These are phyloP conservation scores for Paracanthobrama guichenoti DNA, from an alignment of 2,113 vertebrate species.

Conservation along the genomic window DNA sequence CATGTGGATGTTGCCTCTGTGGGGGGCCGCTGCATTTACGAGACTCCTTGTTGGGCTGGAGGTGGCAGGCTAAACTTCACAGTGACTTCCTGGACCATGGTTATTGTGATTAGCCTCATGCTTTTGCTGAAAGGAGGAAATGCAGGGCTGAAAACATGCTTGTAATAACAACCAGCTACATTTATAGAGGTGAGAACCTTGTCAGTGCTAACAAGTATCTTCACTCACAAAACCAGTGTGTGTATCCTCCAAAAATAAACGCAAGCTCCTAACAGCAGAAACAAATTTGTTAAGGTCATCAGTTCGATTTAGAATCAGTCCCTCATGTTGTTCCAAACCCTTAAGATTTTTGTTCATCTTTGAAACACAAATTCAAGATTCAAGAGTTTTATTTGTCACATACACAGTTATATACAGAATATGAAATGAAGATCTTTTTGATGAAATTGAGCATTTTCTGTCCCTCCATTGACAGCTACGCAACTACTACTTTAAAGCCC, in stretches of 20 bases:
- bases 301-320: too few relatives aligned
- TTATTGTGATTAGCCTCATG: slow-evolving; percentile 67
- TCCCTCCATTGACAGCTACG: too few relatives aligned
- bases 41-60: slow-evolving; percentile 54
- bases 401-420: too few relatives aligned
- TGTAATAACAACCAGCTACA: slow-evolving; percentile 61
- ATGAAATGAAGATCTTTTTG: too few relatives aligned
- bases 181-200: slow-evolving; percentile 57
- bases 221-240: slow-evolving; percentile 29
- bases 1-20: slow-evolving; percentile 63
- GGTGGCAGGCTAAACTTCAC: slow-evolving; percentile 57
- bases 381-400: too few relatives aligned
- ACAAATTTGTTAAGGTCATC: background rate
- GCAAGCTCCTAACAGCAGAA: background rate
- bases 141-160: slow-evolving; percentile 51
- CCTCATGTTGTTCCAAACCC: too few relatives aligned
- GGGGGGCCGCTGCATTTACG: slow-evolving; percentile 60
- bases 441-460: too few relatives aligned
- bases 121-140: slow-evolving; percentile 58
- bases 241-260: slow-evolving; percentile 23
- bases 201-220: slow-evolving; percentile 30
- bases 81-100: slow-evolving; percentile 63
- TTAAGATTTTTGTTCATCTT: too few relatives aligned
- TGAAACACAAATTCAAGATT: too few relatives aligned
- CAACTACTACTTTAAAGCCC: too few relatives aligned